A percentile compares a stretch with the other conserved stretches of the same genome.
Conservation (phyloP, 2,113 vertebrate genomes). For the Callipepla squamata region DNA sequence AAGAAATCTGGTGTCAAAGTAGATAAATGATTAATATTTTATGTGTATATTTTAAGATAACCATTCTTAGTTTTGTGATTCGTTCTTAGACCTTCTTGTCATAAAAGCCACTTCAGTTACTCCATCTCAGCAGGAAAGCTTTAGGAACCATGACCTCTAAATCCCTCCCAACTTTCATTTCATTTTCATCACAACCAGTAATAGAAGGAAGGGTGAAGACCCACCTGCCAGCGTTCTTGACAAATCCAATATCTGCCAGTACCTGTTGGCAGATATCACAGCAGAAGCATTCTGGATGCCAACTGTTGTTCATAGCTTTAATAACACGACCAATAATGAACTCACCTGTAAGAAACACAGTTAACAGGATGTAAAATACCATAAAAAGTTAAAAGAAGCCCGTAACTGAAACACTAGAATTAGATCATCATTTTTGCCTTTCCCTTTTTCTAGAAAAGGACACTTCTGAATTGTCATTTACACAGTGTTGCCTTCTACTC, state of each 20-base stretch:
- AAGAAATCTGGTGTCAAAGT: background rate
- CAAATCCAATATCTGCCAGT: conserved; percentile 95
- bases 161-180: background rate
- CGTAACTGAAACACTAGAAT: background rate
- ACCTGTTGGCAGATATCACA: conserved; percentile 93
- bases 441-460: background rate
- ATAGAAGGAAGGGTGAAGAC: conserved; percentile 12
- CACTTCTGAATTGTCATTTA: background rate
- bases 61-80: background rate
- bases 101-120: background rate
- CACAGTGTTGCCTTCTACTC: background rate
- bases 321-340: conserved; percentile 98
- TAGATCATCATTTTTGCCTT: background rate
- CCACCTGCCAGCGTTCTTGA: conserved; percentile 96
- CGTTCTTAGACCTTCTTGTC: background rate
- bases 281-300: conserved; percentile 98
- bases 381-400: background rate
- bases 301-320: conserved; percentile 99
- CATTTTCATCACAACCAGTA: background rate
- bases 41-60: background rate
- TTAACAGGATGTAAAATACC: background rate
- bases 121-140: background rate
- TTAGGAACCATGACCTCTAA: background rate
- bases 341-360: conserved; percentile 83
- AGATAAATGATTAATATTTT: background rate